A percentile compares a stretch with the other conserved stretches of the same genome.
phyloP scores from a whole-genome alignment of 2,888 invertebrate genomes.

The Amitus sp. region DNA sequence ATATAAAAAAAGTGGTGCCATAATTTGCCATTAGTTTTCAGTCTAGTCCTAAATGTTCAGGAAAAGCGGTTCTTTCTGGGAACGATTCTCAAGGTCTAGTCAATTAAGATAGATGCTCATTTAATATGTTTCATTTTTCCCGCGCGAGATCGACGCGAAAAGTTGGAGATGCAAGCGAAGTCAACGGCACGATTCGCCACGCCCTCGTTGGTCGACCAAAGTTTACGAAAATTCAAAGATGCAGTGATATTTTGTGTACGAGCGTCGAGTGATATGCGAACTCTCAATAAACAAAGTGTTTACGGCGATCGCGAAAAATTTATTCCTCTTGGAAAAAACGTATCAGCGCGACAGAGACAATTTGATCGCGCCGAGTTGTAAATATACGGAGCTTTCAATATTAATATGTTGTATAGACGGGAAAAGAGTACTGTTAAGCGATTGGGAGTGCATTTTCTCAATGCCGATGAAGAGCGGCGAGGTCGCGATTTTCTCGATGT shows the following conservation, averaged over 20 bases:
- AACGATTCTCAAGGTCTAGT: no score
- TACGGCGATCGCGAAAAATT: constrained; percentile 13
- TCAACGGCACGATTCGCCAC: constrained; percentile 45
- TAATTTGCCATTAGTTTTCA: no score
- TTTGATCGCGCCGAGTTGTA: constrained; percentile 53
- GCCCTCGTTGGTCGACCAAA: constrained; percentile 51
- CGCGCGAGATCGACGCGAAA: background rate
- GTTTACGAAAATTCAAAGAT: constrained; percentile 28
- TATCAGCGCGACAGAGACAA: constrained; percentile 44
- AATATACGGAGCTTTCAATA: constrained; percentile 43
- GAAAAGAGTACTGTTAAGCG: constrained; percentile 25
- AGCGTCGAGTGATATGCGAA: constrained; percentile 39
- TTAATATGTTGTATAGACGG: background rate
- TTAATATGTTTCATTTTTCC: background rate
- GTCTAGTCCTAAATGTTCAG: no score
- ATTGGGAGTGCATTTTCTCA: background rate
- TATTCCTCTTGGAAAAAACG: constrained; percentile 36
- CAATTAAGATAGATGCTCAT: background rate
- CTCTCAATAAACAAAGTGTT: constrained; percentile 18
- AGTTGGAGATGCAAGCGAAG: no score
- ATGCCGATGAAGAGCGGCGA: no score
- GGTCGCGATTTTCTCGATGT: no score
- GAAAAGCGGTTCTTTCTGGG: no score
- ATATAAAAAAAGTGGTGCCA: no score
- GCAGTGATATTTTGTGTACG: constrained; percentile 49